A percentile compares a stretch with the other conserved stretches of the same genome.
Evolutionary conservation across 1,140 invertebrate species (phyloP).

Genomic region (Pseudoatta argentina): DNA sequence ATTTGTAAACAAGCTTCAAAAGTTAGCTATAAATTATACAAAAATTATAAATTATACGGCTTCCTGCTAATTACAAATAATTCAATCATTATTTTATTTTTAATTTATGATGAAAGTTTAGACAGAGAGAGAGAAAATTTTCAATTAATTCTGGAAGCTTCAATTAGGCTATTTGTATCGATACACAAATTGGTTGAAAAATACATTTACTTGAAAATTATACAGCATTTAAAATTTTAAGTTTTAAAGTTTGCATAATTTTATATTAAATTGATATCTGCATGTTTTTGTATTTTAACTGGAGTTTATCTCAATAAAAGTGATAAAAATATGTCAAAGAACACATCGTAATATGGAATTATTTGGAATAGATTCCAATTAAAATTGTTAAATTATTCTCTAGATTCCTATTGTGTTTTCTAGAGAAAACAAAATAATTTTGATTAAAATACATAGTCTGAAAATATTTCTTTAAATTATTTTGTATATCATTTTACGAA

Average conservation of each 20-base stretch:
- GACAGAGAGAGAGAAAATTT: background rate
- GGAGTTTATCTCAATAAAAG: background rate
- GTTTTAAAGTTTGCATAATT: background rate
- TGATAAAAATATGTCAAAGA: background rate
- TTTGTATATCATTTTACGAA: background rate
- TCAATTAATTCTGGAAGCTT: background rate
- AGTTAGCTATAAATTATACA: slow-evolving; percentile 5
- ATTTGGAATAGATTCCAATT: too few relatives aligned
- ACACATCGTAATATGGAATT: too few relatives aligned
- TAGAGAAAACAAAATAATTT: too few relatives aligned
- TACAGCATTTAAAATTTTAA: background rate
- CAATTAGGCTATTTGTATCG: background rate
- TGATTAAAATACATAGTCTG: too few relatives aligned
- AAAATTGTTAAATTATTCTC: too few relatives aligned
- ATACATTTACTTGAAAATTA: background rate
- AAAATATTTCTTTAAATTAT: background rate
- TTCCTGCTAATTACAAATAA: background rate
- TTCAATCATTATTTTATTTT: slow-evolving; percentile 44
- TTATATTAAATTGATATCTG: background rate
- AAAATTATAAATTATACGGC: background rate
- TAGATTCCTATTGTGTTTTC: too few relatives aligned
- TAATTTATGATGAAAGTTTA: background rate
- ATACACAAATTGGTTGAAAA: background rate
- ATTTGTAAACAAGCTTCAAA: slow-evolving; percentile 29
- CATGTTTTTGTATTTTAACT: background rate